Conservation (phyloP, 2,797 vertebrate species). For the Onychomys arenicola region DNA sequence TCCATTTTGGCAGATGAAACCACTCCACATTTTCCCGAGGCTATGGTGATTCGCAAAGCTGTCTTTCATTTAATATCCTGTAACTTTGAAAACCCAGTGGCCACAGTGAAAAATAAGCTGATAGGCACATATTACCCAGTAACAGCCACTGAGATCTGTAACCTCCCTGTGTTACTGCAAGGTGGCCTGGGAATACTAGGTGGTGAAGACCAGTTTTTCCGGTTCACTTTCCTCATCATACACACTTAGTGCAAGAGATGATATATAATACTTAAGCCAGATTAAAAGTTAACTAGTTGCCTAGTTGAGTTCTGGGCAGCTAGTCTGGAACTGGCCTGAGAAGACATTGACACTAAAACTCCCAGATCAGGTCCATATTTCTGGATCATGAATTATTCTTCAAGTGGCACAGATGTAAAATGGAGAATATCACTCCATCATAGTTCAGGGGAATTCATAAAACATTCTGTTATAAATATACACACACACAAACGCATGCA, state of each 20-base stretch:
- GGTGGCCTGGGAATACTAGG: slow-evolving; percentile 49
- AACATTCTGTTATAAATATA: background rate
- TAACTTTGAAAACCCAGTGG: background rate
- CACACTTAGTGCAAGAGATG: slow-evolving; percentile 1
- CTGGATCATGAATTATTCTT: background rate
- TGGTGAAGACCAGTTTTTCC: slow-evolving; percentile 17
- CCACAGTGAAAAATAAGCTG: slow-evolving; percentile 55
- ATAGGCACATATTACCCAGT: background rate
- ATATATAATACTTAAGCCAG: background rate
- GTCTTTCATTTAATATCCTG: slow-evolving; percentile 2
- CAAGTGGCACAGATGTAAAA: background rate
- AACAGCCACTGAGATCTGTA: slow-evolving; percentile 13
- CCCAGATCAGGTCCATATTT: background rate
- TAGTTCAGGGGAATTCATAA: background rate
- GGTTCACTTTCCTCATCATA: slow-evolving; percentile 21
- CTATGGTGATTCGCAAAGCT: background rate
- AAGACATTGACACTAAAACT: background rate
- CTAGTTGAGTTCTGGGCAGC: background rate
- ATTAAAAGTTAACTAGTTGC: slow-evolving; percentile 48
- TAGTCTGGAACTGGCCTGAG: background rate
- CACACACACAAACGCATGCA: background rate
- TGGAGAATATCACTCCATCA: background rate
- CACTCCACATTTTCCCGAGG: slow-evolving; percentile 51
- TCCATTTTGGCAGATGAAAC: slow-evolving; percentile 40
- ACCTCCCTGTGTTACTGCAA: slow-evolving; percentile 32